Conservation (phyloP, 2,797 vertebrate species). For the Hephaestus fuliginosus region DNA sequence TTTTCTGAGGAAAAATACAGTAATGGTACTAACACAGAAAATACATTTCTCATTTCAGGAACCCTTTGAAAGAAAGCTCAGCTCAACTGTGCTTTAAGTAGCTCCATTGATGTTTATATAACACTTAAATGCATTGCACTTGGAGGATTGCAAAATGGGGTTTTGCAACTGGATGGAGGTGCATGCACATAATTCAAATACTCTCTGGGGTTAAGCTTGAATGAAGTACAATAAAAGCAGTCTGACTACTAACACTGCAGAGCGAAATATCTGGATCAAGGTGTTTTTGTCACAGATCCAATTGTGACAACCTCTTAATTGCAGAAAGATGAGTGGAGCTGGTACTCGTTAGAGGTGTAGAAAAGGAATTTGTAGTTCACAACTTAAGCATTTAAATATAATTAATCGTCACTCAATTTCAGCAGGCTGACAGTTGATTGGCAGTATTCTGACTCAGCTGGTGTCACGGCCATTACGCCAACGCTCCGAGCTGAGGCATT, state of each 20-base stretch:
- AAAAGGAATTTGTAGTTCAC: constrained; percentile 40
- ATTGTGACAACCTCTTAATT: constrained; percentile 53
- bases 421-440: constrained; percentile 65
- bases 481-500: constrained; percentile 39
- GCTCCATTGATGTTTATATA: background rate
- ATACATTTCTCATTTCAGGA: background rate
- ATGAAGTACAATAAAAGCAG: constrained; percentile 4
- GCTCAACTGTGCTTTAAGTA: background rate
- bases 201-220: constrained; percentile 1
- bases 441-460: constrained; percentile 69
- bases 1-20: background rate
- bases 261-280: constrained; percentile 37
- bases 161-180: background rate
- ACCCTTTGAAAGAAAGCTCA: background rate
- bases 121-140: background rate
- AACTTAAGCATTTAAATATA: constrained; percentile 68
- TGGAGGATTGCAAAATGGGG: background rate
- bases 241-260: background rate
- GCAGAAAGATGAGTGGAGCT: constrained; percentile 13
- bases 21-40: background rate
- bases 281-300: constrained; percentile 41
- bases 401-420: constrained; percentile 60
- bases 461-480: constrained; percentile 45
- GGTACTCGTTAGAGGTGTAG: constrained; percentile 35
- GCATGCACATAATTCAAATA: background rate